Percentiles rank a stretch among this genome's conserved stretches.
Evolutionary conservation across 2,797 vertebrate genomes (phyloP).

Genomic region (Xiphophorus birchmanni): DNA sequence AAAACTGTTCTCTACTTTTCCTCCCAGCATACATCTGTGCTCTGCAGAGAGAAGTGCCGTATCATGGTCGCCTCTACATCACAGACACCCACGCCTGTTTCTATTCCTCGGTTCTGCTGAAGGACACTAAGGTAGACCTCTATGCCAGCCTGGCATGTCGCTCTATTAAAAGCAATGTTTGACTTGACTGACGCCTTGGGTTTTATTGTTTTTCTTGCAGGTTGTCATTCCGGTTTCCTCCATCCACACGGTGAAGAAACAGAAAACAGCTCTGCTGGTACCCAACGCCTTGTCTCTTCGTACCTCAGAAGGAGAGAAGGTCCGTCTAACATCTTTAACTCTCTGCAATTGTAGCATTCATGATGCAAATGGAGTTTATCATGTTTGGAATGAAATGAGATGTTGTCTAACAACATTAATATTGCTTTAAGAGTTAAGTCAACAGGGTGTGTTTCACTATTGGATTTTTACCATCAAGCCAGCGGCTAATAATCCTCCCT

Average conservation of each 20-base stretch:
- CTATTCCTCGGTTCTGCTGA: conserved; percentile 86
- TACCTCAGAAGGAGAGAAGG: conserved; percentile 85
- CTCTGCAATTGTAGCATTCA: neutral
- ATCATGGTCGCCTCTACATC: conserved; percentile 87
- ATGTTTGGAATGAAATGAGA: neutral
- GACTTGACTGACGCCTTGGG: neutral
- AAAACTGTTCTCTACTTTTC: neutral
- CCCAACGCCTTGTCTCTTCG: conserved; percentile 89
- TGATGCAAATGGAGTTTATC: neutral
- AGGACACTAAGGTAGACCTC: conserved; percentile 84
- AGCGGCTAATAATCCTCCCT: conserved; percentile 21
- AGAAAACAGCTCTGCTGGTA: conserved; percentile 88
- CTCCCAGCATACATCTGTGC: conserved; percentile 86
- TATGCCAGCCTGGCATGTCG: fast-evolving
- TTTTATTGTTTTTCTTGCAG: conserved; percentile 59
- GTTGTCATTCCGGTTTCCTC: conserved; percentile 79
- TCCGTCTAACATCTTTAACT: conserved; percentile 47
- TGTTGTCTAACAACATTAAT: neutral
- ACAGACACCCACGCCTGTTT: conserved; percentile 84
- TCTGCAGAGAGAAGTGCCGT: conserved; percentile 88
- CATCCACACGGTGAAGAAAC: conserved; percentile 85
- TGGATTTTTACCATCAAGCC: neutral
- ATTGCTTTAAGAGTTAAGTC: neutral
- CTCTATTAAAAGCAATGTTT: neutral
- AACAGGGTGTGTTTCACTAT: neutral